Percentiles rank a stretch among this genome's conserved stretches.
These are phyloP conservation scores for Leguminivora glycinivorella DNA, from an alignment of 1,140 invertebrate species.

Conservation along the genomic window DNA sequence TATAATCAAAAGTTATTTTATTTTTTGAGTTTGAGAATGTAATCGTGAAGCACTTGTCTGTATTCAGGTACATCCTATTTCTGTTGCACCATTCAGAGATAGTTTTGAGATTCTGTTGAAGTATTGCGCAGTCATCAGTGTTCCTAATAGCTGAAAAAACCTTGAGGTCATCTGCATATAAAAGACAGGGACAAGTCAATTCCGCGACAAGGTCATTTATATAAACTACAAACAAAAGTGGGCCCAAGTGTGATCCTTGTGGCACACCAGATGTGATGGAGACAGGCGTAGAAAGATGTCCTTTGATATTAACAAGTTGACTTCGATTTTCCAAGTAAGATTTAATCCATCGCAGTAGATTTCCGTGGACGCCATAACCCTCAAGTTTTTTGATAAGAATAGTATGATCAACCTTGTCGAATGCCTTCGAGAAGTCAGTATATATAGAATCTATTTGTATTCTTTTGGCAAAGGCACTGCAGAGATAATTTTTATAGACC, in stretches of 20 bases:
- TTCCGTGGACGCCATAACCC: too few species aligned
- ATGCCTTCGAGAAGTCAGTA: too few species aligned
- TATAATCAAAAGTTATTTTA: slow-evolving; percentile 20
- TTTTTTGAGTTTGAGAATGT: slow-evolving; percentile 12
- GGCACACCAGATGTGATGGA: background rate
- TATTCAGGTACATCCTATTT: slow-evolving; percentile 18
- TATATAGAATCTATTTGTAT: too few species aligned
- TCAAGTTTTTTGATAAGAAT: too few species aligned
- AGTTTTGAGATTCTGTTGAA: background rate
- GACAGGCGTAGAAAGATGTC: too few species aligned
- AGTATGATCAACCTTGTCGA: too few species aligned
- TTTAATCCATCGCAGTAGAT: too few species aligned
- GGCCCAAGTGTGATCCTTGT: slow-evolving; percentile 22
- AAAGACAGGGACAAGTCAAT: slow-evolving; percentile 15
- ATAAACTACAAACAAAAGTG: slow-evolving; percentile 24
- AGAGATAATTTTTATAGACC: too few species aligned
- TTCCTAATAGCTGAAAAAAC: background rate
- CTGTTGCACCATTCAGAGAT: slow-evolving; percentile 5
- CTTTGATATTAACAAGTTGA: too few species aligned
- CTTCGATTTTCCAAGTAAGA: too few species aligned
- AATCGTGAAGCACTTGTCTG: slow-evolving; percentile 14
- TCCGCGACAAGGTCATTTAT: slow-evolving; percentile 21
- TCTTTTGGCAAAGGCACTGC: too few species aligned
- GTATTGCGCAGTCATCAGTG: too few species aligned
- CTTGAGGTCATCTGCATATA: slow-evolving; percentile 26